Base-by-base conservation (phyloP, 2,888 invertebrate species). In the Eupithecia vulgata region DNA sequence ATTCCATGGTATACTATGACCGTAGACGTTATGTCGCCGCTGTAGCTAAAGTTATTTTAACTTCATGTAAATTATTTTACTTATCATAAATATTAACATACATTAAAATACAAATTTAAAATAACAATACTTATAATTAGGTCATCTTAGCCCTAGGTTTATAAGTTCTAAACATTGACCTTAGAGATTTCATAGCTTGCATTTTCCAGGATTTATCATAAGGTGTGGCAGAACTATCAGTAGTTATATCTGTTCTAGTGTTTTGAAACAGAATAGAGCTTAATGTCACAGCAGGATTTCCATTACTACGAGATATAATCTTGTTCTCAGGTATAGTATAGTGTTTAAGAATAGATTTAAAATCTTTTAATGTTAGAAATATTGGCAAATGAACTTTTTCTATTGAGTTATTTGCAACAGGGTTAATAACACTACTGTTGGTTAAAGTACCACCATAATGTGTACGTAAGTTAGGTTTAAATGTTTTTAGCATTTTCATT, bases 1-100 rank as follows among this genome's bases (percentile, higher is more conserved):
- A 82, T 82, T 90, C 92, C 92, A 93, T 67, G 89, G 88, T 78
- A 93, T 91, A 67, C 79, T 76, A 81, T 91, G 91, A 71, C 93
- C 93, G 76, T 86, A 89, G 34, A 79, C 59, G 61, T 67, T 68
- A 42, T 1, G 15, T 34, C 17, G 30, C 17, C 1, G 70, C 61
- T 40, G 65, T 42, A 3, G 65, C 72, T 72, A 35, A 70, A 67
- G 40, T 74, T 21, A 37, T 40, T 62, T 67, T 52, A 61, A 66
- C 45, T 69, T 17, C 30, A 37, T 40, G 13, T 57, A 13, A n/a
- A 48, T n/a, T 48, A 52, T 8, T 21, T 52, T 10, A 21, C 7
- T 48, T 57, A 67, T 45, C 4, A 35, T 67, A 21, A 6, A n/a
- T 12, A 12, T 25, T 25, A 52, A n/a, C 8, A 35, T 67, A 25